Evolutionary conservation across 2,888 invertebrate species (phyloP).

Genomic region (Harpalus rubripes): DNA sequence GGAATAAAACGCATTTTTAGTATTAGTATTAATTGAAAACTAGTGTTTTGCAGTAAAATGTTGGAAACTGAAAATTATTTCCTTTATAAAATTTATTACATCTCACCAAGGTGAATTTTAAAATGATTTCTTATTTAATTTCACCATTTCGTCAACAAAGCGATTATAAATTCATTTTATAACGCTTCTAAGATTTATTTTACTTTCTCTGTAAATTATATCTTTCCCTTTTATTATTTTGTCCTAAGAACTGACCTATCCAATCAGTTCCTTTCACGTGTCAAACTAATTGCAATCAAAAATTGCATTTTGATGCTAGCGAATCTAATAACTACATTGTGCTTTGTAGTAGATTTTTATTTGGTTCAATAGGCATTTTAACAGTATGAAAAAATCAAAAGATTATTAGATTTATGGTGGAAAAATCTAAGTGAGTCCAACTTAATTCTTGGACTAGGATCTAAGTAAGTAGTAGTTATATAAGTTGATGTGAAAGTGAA

Average conservation of each 20-base stretch:
- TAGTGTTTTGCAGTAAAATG: too few species aligned
- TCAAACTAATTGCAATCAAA: conserved; percentile 7
- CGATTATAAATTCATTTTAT: conserved; percentile 20
- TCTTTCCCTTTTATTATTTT: conserved; percentile 28
- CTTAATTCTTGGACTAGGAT: neutral
- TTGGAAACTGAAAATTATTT: too few species aligned
- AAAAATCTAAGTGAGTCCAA: too few species aligned
- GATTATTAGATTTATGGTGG: too few species aligned
- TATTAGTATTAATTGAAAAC: too few species aligned
- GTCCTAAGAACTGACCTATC: conserved; percentile 17
- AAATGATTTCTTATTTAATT: neutral
- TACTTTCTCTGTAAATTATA: conserved; percentile 28
- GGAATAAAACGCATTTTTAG: too few species aligned
- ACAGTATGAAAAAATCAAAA: too few species aligned
- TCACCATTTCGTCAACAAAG: neutral
- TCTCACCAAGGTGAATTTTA: neutral
- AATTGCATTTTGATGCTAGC: conserved; percentile 19
- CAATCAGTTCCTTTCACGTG: conserved; percentile 17
- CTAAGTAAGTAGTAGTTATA: conserved; percentile 1
- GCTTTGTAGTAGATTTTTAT: neutral
- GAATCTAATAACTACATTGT: conserved; percentile 18
- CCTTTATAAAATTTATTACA: neutral
- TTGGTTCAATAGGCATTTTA: neutral
- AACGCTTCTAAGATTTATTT: neutral
- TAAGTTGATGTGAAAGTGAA: conserved; percentile 49